A percentile compares a stretch with the other conserved stretches of the same genome.
phyloP scores from a whole-genome alignment of 2,797 vertebrate genomes.

The Austrolebias charrua region DNA sequence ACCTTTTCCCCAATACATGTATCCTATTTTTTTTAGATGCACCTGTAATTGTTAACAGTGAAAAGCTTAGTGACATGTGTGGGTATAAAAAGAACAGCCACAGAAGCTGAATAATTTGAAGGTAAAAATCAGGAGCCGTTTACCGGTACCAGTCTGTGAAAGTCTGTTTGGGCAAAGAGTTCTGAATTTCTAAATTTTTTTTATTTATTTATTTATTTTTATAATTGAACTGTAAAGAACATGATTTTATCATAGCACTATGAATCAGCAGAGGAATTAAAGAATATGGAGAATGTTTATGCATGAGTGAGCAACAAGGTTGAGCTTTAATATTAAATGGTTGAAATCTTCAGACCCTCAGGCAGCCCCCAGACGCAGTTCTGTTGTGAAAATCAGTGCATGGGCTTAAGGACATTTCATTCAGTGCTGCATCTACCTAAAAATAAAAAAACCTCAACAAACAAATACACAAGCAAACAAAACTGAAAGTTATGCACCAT shows the following conservation, averaged over 20 bases:
- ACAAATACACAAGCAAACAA: background rate
- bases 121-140: background rate
- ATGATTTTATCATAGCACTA: background rate
- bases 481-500: too few relatives aligned
- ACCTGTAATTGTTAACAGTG: background rate
- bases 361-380: background rate
- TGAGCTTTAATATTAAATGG: slow-evolving; percentile 4
- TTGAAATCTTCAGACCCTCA: background rate
- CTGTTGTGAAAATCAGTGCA: slow-evolving; percentile 1
- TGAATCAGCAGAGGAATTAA: background rate
- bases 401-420: background rate
- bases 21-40: too few relatives aligned
- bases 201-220: background rate
- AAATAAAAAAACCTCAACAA: background rate
- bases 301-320: background rate
- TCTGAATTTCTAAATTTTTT: background rate
- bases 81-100: background rate
- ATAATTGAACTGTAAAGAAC: background rate
- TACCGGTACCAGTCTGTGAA: too few relatives aligned
- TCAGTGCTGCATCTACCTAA: background rate
- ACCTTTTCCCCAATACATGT: too few relatives aligned
- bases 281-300: background rate
- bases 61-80: background rate
- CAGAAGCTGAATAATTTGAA: background rate
- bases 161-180: background rate